A percentile compares a stretch with the other conserved stretches of the same genome.
Conservation (phyloP, 2,113 vertebrate genomes). For the Monarcha castaneiventris region DNA sequence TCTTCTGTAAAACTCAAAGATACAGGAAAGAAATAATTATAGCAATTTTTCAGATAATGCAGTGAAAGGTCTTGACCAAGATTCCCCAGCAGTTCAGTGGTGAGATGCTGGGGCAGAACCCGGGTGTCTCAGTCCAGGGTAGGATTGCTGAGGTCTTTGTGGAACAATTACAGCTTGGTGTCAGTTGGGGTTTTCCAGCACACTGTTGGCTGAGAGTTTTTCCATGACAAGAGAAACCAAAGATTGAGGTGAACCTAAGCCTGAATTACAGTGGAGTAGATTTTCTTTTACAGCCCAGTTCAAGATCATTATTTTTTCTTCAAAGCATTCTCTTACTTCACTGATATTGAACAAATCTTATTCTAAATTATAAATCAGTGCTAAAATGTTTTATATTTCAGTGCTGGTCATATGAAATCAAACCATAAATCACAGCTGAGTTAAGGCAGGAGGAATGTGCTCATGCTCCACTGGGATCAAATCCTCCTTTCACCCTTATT, state of each 20-base stretch:
- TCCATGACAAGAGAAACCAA: neutral
- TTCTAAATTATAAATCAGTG: neutral
- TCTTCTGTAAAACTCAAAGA: slow-evolving; percentile 10
- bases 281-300: neutral
- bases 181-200: neutral
- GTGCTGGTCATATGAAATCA: neutral
- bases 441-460: neutral
- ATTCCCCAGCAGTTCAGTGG: neutral
- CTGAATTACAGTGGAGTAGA: neutral
- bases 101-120: neutral
- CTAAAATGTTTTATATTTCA: neutral
- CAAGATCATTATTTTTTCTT: neutral
- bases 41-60: neutral
- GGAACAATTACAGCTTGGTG: neutral
- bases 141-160: neutral
- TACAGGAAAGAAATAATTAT: neutral
- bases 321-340: neutral
- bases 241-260: neutral
- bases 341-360: neutral
- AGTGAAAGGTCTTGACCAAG: neutral
- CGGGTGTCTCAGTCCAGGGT: neutral
- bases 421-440: neutral
- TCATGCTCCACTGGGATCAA: neutral
- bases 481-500: neutral
- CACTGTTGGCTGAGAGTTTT: neutral